A percentile compares a stretch with the other conserved stretches of the same genome.
These are phyloP conservation scores for Telmatherina bonti DNA, from an alignment of 2,797 vertebrate genomes.

Conservation along the genomic window DNA sequence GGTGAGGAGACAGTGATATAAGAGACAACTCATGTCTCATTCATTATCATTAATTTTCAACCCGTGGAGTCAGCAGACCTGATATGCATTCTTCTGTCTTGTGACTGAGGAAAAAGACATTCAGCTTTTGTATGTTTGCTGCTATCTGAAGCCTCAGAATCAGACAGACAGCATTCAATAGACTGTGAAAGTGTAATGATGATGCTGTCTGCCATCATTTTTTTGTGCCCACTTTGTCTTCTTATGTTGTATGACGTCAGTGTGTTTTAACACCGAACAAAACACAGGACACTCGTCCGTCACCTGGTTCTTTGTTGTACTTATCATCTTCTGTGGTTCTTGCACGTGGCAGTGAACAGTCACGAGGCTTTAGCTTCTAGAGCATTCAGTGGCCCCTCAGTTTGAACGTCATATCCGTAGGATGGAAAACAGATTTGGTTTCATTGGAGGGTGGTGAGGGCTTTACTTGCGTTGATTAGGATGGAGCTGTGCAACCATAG, in stretches of 20 bases:
- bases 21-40: conserved; percentile 36
- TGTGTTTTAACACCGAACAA: not conserved
- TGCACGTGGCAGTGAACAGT: conserved; percentile 34
- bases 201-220: not conserved
- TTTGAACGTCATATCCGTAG: conserved; percentile 59
- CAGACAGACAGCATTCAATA: conserved; percentile 12
- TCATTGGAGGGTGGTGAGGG: conserved; percentile 51
- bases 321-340: not conserved
- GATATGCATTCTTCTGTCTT: conserved; percentile 18
- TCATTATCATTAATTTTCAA: conserved; percentile 47
- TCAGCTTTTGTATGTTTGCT: conserved; percentile 7
- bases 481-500: conserved; percentile 58
- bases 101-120: conserved; percentile 1
- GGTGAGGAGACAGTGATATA: conserved; percentile 35
- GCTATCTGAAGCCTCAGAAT: conserved; percentile 12
- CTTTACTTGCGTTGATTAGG: conserved; percentile 61
- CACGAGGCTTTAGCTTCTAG: conserved; percentile 33
- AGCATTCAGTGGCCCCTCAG: conserved; percentile 31
- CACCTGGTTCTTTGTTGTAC: conserved; percentile 17
- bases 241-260: not conserved
- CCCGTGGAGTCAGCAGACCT: conserved; percentile 34
- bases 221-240: not conserved
- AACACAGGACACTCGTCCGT: conserved; percentile 5
- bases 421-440: conserved; percentile 72
- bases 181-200: conserved; percentile 11